Percentiles rank a stretch among this genome's conserved stretches.
Conservation (phyloP, 2,797 vertebrate genomes). For the Diglossa cyanea region DNA sequence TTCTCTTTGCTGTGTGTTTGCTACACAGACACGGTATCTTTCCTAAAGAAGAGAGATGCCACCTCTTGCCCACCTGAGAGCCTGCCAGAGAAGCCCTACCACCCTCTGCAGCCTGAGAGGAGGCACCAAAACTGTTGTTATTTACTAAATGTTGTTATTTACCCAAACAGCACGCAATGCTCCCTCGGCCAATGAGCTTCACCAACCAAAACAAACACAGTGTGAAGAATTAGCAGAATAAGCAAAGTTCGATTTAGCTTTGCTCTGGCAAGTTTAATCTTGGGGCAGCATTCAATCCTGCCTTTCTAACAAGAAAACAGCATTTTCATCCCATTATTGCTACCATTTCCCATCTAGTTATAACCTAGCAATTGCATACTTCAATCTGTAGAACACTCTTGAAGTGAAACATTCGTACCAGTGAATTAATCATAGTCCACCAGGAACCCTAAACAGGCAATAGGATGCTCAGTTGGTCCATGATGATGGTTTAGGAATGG, state of each 20-base stretch:
- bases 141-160: background rate
- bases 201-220: background rate
- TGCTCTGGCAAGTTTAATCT: background rate
- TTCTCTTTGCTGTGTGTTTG: background rate
- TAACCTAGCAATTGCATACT: background rate
- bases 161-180: fast-evolving
- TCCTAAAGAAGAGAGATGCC: background rate
- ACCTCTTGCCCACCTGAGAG: fast-evolving
- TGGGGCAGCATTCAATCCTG: background rate
- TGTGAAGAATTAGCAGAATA: background rate
- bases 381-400: background rate
- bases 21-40: fast-evolving
- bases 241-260: background rate
- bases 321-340: background rate
- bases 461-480: background rate
- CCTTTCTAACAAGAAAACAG: background rate
- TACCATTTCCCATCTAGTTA: background rate
- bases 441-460: background rate
- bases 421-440: background rate
- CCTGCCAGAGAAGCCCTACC: background rate
- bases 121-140: background rate
- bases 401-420: background rate
- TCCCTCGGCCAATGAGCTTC: background rate
- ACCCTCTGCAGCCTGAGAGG: background rate
- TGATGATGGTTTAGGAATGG: background rate